Percentiles rank a stretch among this genome's conserved stretches.
Evolutionary conservation across 2,113 vertebrate species (phyloP).

Genomic region (Oenanthe melanoleuca): DNA sequence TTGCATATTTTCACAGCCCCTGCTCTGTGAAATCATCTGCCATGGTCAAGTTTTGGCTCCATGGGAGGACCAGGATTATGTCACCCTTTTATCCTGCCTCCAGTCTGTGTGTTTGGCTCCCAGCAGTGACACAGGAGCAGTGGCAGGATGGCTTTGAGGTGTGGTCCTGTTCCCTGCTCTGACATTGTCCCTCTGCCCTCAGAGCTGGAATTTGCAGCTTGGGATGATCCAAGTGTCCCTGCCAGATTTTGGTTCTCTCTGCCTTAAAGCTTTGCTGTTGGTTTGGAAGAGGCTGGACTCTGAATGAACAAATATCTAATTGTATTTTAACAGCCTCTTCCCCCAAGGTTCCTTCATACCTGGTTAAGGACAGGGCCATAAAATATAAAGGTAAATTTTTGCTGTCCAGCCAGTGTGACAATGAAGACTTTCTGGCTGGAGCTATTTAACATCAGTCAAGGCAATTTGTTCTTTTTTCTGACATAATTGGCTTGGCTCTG

Average conservation of each 20-base stretch:
- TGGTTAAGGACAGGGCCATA: not conserved
- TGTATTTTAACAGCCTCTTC: not conserved
- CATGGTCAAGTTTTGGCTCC: not conserved
- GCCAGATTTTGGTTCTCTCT: not conserved
- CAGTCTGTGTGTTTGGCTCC: not conserved
- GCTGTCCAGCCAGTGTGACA: not conserved
- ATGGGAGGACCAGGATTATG: not conserved
- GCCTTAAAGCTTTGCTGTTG: not conserved
- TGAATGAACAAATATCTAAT: not conserved
- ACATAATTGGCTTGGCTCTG: not conserved
- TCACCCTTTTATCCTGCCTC: not conserved
- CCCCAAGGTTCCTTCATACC: not conserved
- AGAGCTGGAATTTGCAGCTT: not conserved
- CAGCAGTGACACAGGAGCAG: fast-evolving
- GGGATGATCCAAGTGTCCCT: fast-evolving
- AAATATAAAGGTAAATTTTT: not conserved
- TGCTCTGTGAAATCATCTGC: not conserved
- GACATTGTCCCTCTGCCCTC: fast-evolving
- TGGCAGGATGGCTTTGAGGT: fast-evolving
- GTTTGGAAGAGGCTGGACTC: not conserved
- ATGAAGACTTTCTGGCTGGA: not conserved
- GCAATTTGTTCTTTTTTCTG: not conserved
- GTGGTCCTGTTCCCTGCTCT: fast-evolving
- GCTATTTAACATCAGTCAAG: not conserved
- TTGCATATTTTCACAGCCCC: not conserved